Evolutionary conservation across 2,797 vertebrate species (phyloP).

Genomic region (Acanthopagrus latus): DNA sequence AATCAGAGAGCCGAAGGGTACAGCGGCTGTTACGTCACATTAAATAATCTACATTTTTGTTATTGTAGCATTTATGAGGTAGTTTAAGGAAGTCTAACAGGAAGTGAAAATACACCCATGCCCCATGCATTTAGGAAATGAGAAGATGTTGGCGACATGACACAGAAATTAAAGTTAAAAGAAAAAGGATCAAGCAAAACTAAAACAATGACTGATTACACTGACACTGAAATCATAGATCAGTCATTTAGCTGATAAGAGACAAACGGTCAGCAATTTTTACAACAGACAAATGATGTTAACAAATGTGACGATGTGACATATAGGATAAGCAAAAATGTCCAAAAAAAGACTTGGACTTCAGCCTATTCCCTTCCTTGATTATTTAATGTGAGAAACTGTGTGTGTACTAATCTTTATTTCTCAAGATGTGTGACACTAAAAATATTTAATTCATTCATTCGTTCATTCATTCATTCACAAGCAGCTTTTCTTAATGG

Average conservation of each 20-base stretch:
- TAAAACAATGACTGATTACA: neutral
- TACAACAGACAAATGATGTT: too few relatives aligned
- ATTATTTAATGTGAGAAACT: too few relatives aligned
- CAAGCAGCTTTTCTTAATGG: too few relatives aligned
- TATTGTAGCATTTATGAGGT: neutral
- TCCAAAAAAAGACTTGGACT: too few relatives aligned
- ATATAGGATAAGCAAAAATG: neutral
- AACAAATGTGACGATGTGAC: too few relatives aligned
- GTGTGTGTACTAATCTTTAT: too few relatives aligned
- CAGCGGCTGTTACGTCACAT: constrained; percentile 34
- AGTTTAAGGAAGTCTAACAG: too few relatives aligned
- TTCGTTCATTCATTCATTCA: too few relatives aligned
- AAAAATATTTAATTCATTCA: too few relatives aligned
- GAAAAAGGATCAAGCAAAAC: neutral
- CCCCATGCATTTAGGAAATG: too few relatives aligned
- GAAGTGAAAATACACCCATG: neutral
- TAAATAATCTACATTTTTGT: neutral
- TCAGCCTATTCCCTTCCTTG: too few relatives aligned
- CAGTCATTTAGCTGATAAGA: neutral
- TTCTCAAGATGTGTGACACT: too few relatives aligned
- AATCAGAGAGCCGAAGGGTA: constrained; percentile 60
- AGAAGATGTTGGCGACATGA: neutral
- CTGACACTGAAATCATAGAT: neutral
- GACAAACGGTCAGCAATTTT: neutral
- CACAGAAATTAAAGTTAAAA: neutral